Evolutionary conservation across 2,797 vertebrate genomes (phyloP), one percentile per base, ranked within the genome.

Genomic region (Oceanodroma leucorhoa): DNA sequence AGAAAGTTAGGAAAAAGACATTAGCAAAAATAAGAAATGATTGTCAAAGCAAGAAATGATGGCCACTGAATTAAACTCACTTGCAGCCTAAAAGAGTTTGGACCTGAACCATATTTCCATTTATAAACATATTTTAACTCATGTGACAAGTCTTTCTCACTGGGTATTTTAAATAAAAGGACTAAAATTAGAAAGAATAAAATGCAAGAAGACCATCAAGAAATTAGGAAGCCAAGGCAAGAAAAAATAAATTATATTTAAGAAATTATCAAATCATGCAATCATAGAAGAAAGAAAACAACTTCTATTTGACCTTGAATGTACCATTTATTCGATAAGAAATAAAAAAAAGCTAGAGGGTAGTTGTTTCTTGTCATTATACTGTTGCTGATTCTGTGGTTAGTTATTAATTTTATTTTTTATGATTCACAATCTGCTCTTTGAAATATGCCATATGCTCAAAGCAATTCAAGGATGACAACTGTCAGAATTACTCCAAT

Each of bases 371-470:
- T 98, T 98, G 97, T 98, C 98, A 98, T 98, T 98, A 99, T 97
- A 97, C 96, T 98, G 97, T 98, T 98, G 98, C 98, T 98, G 98
- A 98, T 98, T 98, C 98, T 98, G 97, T 98, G 97, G 98, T 98
- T 98, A 98, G 98, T 98, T 99, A 99, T 99, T 99, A 98, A 99
- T 99, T 99, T 98, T 98, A 98, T 98, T 98, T 98, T 99, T 99
- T 98, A 99, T 98, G 98, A 98, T 99, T 98, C 98, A 98, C 98
- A 99, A 98, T 99, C 98, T 99, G 99, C 97, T 99, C 98, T 98
- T 98, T 98, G 99, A 99, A 98, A 99, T 98, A 98, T 98, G 98
- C 98, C 99, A 99, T 99, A 99, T 99, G 98, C 98, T 99, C 98
- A 97, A 97, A 98, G 98, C 98, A 98, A 99, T 98, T 98, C 98